These are phyloP conservation scores for Eugnorisma glareosa DNA, from an alignment of 2,888 invertebrate genomes.

Conservation along the genomic window DNA sequence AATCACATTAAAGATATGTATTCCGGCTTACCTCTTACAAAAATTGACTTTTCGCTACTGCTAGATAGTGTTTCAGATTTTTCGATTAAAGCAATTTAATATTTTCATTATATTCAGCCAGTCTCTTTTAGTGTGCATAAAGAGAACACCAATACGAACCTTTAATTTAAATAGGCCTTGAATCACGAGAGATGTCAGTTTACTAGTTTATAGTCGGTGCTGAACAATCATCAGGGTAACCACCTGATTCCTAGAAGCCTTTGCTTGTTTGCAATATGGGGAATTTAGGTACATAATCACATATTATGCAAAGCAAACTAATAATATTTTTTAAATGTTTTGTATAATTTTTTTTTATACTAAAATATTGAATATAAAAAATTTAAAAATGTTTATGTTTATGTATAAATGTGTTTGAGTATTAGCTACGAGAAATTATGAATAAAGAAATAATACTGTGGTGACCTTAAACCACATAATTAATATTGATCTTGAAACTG, in stretches of 20 bases:
- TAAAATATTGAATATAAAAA: too few relatives aligned
- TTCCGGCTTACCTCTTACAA: too few relatives aligned
- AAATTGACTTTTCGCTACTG: too few relatives aligned
- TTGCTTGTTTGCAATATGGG: not conserved
- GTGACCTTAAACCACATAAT: not conserved
- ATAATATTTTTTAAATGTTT: too few relatives aligned
- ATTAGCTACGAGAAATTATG: too few relatives aligned
- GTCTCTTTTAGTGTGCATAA: not conserved
- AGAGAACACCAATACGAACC: not conserved
- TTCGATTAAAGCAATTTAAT: not conserved
- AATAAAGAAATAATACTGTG: too few relatives aligned
- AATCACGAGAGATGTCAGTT: not conserved
- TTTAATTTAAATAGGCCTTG: not conserved
- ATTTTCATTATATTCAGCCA: not conserved
- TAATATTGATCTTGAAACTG: not conserved
- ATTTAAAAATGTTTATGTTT: too few relatives aligned
- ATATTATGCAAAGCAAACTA: not conserved
- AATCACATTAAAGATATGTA: too few relatives aligned
- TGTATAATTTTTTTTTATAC: too few relatives aligned
- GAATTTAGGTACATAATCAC: not conserved
- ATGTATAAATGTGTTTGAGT: too few relatives aligned
- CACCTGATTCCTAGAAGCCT: not conserved
- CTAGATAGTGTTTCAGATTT: not conserved
- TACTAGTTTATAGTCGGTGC: slow-evolving; percentile 4
- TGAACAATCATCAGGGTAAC: not conserved